Conservation (phyloP, 2,888 invertebrate genomes). For the Carpatolechia fugitivella region DNA sequence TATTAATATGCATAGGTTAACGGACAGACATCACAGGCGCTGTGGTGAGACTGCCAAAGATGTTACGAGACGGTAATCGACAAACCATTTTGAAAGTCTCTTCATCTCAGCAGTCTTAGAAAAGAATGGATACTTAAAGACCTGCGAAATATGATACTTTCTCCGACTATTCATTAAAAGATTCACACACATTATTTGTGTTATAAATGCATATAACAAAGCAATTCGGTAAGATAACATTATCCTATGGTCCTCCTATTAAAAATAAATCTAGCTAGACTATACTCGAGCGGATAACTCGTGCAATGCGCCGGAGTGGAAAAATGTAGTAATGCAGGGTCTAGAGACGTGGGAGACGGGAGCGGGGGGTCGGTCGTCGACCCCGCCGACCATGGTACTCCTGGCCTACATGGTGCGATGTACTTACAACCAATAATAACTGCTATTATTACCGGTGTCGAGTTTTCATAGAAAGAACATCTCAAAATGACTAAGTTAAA, state of each 20-base stretch:
- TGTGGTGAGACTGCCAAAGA: slow-evolving; percentile 6
- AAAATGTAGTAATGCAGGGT: slow-evolving; percentile 64
- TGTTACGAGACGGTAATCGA: slow-evolving; percentile 18
- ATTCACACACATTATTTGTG: slow-evolving; percentile 40
- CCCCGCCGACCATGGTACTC: slow-evolving; percentile 66
- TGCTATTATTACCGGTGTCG: slow-evolving; percentile 12
- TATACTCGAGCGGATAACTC: slow-evolving; percentile 43
- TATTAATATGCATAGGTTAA: slow-evolving; percentile 10
- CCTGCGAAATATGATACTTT: slow-evolving; percentile 35
- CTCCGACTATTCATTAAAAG: slow-evolving; percentile 37
- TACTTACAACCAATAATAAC: slow-evolving; percentile 10
- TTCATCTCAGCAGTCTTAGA: slow-evolving; percentile 18
- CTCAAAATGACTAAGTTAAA: neutral
- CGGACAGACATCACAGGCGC: neutral
- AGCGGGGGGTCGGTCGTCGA: slow-evolving; percentile 53
- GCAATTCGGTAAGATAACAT: slow-evolving; percentile 26
- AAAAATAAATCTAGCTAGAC: slow-evolving; percentile 22
- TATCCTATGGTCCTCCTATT: neutral
- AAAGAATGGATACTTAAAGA: slow-evolving; percentile 27
- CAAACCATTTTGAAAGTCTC: slow-evolving; percentile 25
- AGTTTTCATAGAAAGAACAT: slow-evolving; percentile 3
- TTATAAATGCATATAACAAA: slow-evolving; percentile 32
- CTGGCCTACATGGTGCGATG: slow-evolving; percentile 62
- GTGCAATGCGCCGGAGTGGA: slow-evolving; percentile 50
- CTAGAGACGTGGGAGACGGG: slow-evolving; percentile 39